phyloP scores from a whole-genome alignment of 2,888 invertebrate species.

The Cephus pulcher region DNA sequence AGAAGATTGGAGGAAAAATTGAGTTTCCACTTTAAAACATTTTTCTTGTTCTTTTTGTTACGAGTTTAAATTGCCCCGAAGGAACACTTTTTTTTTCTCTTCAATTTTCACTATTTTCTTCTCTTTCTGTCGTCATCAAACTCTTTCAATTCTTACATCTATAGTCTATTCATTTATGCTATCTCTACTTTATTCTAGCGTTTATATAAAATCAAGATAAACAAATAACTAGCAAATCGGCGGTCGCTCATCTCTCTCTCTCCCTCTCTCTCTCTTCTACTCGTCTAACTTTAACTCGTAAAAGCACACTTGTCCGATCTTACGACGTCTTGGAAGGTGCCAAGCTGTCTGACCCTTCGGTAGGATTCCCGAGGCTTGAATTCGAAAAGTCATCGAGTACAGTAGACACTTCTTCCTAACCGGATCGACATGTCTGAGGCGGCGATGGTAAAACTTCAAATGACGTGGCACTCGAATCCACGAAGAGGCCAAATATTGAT shows the following conservation, averaged over 20 bases:
- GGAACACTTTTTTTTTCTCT: not conserved
- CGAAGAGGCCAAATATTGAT: constrained; percentile 43
- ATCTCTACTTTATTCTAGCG: not conserved
- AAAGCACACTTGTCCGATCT: constrained; percentile 15
- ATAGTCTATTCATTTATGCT: not conserved
- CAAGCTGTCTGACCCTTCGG: constrained; percentile 33
- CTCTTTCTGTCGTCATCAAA: not conserved
- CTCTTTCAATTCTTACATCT: not conserved
- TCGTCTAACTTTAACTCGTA: constrained; percentile 11
- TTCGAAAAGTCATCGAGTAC: constrained; percentile 3
- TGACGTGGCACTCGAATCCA: constrained; percentile 30
- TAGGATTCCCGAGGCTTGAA: not conserved
- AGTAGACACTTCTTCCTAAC: not conserved
- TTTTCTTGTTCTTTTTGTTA: not conserved
- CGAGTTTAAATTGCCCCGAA: not conserved
- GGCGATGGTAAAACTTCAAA: constrained; percentile 27
- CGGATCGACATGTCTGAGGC: not conserved
- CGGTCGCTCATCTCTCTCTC: constrained; percentile 12
- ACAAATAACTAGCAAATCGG: not conserved
- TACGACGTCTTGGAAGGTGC: constrained; percentile 26
- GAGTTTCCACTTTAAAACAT: not conserved
- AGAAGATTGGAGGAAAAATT: not conserved
- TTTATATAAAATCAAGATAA: not conserved
- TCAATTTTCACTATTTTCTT: not conserved
- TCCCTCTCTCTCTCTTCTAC: constrained; percentile 17